Evolutionary conservation across 2,113 vertebrate genomes (phyloP).

Genomic region (Coryphaenoides rupestris): DNA sequence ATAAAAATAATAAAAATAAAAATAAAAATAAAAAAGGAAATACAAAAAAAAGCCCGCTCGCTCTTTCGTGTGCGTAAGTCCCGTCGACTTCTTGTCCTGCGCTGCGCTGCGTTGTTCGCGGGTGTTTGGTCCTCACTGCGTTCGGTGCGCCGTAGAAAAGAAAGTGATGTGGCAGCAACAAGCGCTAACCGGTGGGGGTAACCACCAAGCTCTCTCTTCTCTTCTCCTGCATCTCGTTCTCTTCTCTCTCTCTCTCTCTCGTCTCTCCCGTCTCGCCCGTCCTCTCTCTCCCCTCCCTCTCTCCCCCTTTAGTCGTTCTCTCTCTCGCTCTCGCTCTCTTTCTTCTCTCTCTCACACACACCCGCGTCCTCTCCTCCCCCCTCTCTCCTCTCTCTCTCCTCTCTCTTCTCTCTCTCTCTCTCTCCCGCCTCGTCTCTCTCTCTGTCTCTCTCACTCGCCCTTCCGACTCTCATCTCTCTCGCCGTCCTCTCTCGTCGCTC

Average conservation of each 20-base stretch:
- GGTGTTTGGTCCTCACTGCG: conserved; percentile 48
- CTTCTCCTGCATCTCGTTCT: conserved; percentile 12
- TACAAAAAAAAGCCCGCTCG: conserved; percentile 24
- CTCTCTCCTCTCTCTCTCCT: background rate
- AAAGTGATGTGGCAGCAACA: conserved; percentile 11
- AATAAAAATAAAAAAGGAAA: conserved; percentile 24
- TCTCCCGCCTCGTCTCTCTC: background rate
- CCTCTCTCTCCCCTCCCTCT: background rate
- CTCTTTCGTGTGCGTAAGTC: conserved; percentile 17
- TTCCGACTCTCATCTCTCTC: conserved; percentile 14
- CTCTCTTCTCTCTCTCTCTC: background rate
- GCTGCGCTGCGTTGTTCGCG: conserved; percentile 21
- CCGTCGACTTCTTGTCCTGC: conserved; percentile 7
- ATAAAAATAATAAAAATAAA: conserved; percentile 15
- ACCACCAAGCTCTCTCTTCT: background rate
- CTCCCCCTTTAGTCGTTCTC: conserved; percentile 1
- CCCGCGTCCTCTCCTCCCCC: background rate
- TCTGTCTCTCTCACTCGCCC: conserved; percentile 8
- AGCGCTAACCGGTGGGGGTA: background rate
- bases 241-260: conserved; percentile 18
- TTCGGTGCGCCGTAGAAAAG: conserved; percentile 38
- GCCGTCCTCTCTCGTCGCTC: background rate
- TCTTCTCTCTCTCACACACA: too few species aligned
- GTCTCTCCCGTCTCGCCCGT: background rate
- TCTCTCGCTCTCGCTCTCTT: background rate